A percentile compares a stretch with the other conserved stretches of the same genome.
Evolutionary conservation across 2,797 vertebrate species (phyloP).

Genomic region (Eidolon dupreanum): DNA sequence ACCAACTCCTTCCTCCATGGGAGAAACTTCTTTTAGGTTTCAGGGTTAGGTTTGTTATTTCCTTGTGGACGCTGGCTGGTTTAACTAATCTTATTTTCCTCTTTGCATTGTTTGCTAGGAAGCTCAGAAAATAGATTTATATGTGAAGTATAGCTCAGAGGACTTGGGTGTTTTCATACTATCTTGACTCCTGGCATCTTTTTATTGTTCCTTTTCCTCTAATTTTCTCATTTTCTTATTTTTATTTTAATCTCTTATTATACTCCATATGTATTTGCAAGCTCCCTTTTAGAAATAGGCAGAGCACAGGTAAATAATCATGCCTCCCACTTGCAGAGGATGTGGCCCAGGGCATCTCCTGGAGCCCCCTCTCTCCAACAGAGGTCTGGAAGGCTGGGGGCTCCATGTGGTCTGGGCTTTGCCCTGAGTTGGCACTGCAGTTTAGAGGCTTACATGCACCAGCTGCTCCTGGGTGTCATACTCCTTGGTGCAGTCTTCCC

Average conservation of each 20-base stretch:
- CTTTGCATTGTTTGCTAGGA: not conserved
- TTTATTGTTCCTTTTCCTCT: not conserved
- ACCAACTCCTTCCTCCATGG: not conserved
- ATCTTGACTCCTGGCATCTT: not conserved
- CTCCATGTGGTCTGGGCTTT: accelerated
- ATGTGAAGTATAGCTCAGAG: not conserved
- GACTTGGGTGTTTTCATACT: not conserved
- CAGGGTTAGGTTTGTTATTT: not conserved
- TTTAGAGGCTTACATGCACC: constrained; percentile 92
- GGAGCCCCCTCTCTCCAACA: not conserved
- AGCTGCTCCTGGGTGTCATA: constrained; percentile 98
- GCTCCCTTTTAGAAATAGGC: not conserved
- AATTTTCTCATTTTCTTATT: not conserved
- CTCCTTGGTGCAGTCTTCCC: constrained; percentile 96
- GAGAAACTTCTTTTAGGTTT: not conserved
- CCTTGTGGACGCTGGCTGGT: not conserved
- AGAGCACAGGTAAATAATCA: not conserved
- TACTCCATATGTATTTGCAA: not conserved
- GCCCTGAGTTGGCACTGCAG: constrained; percentile 32
- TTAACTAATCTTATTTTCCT: constrained; percentile 21
- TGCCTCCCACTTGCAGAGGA: not conserved
- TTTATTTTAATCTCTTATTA: not conserved
- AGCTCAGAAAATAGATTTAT: not conserved
- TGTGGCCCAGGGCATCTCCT: not conserved
- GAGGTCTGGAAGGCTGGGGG: not conserved